phyloP scores from a whole-genome alignment of 2,888 invertebrate species.

The Tipula vernalis region DNA sequence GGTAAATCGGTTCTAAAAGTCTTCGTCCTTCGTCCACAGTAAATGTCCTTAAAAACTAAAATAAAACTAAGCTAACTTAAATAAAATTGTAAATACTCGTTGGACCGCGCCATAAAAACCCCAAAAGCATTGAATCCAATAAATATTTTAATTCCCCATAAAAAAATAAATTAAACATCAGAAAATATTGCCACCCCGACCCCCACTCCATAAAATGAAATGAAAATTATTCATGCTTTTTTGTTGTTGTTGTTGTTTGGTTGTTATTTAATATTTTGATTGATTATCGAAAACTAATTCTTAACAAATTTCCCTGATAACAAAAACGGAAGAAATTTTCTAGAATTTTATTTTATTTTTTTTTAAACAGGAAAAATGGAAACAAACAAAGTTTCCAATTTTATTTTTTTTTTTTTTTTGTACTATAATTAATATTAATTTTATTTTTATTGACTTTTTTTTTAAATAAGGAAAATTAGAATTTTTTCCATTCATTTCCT shows the following conservation, averaged over 20 bases:
- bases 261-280: constrained; percentile 4
- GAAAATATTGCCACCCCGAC: not conserved
- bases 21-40: no score
- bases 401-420: not conserved
- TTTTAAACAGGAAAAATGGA: not conserved
- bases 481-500: not conserved
- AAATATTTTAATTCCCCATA: not conserved
- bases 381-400: not conserved
- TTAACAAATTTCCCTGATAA: not conserved
- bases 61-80: no score
- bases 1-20: no score
- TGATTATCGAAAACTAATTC: constrained; percentile 4
- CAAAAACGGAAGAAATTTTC: not conserved
- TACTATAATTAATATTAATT: not conserved
- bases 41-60: no score
- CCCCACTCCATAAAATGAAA: not conserved
- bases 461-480: not conserved
- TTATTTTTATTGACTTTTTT: not conserved
- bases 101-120: no score
- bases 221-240: not conserved
- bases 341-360: not conserved
- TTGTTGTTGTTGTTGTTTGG: not conserved
- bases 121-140: not conserved
- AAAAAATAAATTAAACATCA: not conserved
- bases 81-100: no score